Base-by-base conservation (phyloP, 2,888 invertebrate genomes). In the Imbricaverruca yamaguchii region DNA sequence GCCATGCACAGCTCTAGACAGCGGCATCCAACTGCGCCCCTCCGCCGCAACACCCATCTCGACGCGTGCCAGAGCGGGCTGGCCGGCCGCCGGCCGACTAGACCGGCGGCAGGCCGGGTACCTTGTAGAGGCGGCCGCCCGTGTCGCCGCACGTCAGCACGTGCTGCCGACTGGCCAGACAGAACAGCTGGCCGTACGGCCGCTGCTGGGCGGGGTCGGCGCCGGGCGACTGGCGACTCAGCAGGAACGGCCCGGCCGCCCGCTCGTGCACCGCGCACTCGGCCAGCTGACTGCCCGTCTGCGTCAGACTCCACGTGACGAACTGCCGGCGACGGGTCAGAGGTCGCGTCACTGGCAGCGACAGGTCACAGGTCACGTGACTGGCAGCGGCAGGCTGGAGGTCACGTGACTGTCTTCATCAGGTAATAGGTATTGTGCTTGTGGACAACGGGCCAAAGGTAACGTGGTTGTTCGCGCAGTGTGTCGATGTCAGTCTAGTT, bases 81-180 rank as follows among this genome's bases (percentile, higher is more conserved):
- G n/a, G n/a, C n/a, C n/a, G n/a, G n/a, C n/a, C n/a, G n/a, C n/a
- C n/a, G n/a, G n/a, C n/a, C n/a, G n/a, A n/a, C n/a, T n/a, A n/a
- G n/a, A 13, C 74, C 3, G 21, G 39, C 56, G 55, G 67, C 69
- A 11, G 9, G 13, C 15, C 15, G 81, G 83, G 84, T 84, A 89
- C 89, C 86, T 88, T 86, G 83, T 88, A 88, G 39, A 89, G 87
- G 65, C 86, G 84, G 21, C 88, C 88, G 63, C 87, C 87, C 67
- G 84, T 84, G 55, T 86, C 86, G 55, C 87, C 87, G 85, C 88
- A 89, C 9, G 88, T 87, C 53, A 90, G 85, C 13, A 89, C 85
- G 84, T 89, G 87, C 74, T 86, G 85, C 8, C 88, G 88, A 81
- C 88, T 87, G 25, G 87, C 85, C 81, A 89, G 87, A 8, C 88